Percentiles rank a stretch among this genome's conserved stretches.
phyloP scores from a whole-genome alignment of 2,888 invertebrate genomes.

The Crepidodera aurea region DNA sequence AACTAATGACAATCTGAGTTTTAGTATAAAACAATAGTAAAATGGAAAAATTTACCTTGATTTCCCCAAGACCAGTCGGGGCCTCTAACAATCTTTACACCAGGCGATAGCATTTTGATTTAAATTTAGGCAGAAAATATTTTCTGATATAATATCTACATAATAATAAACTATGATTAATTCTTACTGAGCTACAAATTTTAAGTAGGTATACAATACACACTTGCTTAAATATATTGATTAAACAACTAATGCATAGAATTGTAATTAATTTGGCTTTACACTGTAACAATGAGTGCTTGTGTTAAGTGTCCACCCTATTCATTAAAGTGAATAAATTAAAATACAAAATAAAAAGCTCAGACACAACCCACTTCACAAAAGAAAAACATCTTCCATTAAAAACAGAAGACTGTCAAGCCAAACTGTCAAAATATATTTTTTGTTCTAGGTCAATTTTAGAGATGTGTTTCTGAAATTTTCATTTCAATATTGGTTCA shows the following conservation, averaged over 20 bases:
- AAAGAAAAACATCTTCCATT: slow-evolving; percentile 4
- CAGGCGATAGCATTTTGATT: slow-evolving; percentile 68
- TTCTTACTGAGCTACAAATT: neutral
- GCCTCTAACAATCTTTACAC: slow-evolving; percentile 79
- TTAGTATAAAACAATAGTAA: neutral
- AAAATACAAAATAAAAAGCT: slow-evolving; percentile 1
- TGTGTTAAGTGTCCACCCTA: neutral
- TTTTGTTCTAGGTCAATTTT: neutral
- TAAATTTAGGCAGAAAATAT: neutral
- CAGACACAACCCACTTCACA: slow-evolving; percentile 13
- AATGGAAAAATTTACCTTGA: slow-evolving; percentile 65
- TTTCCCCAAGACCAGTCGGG: slow-evolving; percentile 85
- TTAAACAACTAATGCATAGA: neutral
- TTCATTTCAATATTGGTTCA: no score
- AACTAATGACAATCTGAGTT: no score
- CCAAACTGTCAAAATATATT: slow-evolving; percentile 1
- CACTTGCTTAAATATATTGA: neutral
- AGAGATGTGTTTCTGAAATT: neutral
- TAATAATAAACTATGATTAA: neutral
- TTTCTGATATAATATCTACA: neutral
- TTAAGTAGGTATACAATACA: neutral
- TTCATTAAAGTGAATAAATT: neutral
- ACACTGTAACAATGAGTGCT: neutral
- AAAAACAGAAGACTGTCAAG: slow-evolving; percentile 11
- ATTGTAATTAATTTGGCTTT: neutral